A percentile compares a stretch with the other conserved stretches of the same genome.
Evolutionary conservation across 1,140 invertebrate genomes (phyloP).

Genomic region (Formica exsecta): DNA sequence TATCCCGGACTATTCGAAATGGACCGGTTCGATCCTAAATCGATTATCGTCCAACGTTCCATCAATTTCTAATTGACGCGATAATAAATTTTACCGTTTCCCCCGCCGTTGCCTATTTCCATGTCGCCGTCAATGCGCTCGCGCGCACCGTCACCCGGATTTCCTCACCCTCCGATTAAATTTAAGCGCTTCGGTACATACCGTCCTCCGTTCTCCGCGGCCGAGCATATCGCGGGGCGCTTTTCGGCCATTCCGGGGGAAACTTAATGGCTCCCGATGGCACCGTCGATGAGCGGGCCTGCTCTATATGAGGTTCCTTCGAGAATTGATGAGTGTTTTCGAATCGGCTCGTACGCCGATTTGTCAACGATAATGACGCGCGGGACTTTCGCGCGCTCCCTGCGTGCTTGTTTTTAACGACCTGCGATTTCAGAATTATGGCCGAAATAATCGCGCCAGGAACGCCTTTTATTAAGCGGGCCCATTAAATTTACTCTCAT

Average conservation of each 20-base stretch:
- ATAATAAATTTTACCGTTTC: constrained; percentile 81
- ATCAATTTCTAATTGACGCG: constrained; percentile 83
- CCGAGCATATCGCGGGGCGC: constrained; percentile 48
- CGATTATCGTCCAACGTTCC: constrained; percentile 81
- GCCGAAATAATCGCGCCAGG: background rate
- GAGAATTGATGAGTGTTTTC: constrained; percentile 68
- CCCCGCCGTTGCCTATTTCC: constrained; percentile 67
- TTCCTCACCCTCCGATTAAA: constrained; percentile 71
- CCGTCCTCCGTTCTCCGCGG: constrained; percentile 20
- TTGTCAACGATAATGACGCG: constrained; percentile 44
- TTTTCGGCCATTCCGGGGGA: constrained; percentile 49
- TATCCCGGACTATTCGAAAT: constrained; percentile 36
- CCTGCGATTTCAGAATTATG: constrained; percentile 33
- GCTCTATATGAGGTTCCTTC: constrained; percentile 63
- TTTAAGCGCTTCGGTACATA: constrained; percentile 73
- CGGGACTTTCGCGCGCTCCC: constrained; percentile 26
- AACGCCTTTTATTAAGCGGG: constrained; percentile 34
- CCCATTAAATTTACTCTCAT: background rate
- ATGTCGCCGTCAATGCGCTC: constrained; percentile 46
- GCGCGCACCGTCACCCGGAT: constrained; percentile 57
- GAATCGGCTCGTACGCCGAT: constrained; percentile 31
- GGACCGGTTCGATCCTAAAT: constrained; percentile 79
- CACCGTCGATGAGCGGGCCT: constrained; percentile 45
- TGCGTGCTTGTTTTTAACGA: constrained; percentile 54
- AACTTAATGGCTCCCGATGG: constrained; percentile 68